Evolutionary conservation across 64 coral and sea anemone species (phyloP).

Genomic region (Pachyseris speciosa): DNA sequence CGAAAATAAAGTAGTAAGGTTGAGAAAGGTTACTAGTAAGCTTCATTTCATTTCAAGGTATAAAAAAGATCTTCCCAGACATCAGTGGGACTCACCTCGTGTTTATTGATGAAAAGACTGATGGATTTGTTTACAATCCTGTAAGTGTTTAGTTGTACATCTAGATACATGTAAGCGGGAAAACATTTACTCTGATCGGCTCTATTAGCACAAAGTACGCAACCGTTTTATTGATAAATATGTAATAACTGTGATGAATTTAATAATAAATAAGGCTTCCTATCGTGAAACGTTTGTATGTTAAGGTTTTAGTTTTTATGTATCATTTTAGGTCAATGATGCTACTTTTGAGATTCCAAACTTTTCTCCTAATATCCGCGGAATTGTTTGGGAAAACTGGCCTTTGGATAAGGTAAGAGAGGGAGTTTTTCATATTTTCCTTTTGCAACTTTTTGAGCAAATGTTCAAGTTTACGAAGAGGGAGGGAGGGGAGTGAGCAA

Average conservation of each 20-base stretch:
- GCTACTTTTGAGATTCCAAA: constrained; percentile 98
- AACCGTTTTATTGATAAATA: no score
- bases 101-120: constrained; percentile 97
- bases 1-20: no score
- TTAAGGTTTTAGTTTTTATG: not conserved
- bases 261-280: no score
- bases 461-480: not conserved
- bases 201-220: no score
- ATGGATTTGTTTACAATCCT: constrained; percentile 98
- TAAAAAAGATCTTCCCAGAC: constrained; percentile 94
- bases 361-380: constrained; percentile 95
- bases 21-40: no score
- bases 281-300: not conserved
- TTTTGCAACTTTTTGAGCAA: not conserved
- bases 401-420: constrained; percentile 92
- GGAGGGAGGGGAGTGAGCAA: no score
- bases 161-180: no score
- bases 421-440: no score
- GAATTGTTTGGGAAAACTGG: constrained; percentile 97
- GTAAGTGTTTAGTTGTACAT: constrained; percentile 83
- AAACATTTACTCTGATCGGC: no score
- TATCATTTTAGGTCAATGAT: constrained; percentile 85
- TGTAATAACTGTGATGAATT: no score
- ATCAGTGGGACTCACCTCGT: constrained; percentile 89
- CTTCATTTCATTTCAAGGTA: constrained; percentile 63